These are phyloP conservation scores for Guaruba guarouba DNA, from an alignment of 2,113 vertebrate genomes.

Conservation along the genomic window DNA sequence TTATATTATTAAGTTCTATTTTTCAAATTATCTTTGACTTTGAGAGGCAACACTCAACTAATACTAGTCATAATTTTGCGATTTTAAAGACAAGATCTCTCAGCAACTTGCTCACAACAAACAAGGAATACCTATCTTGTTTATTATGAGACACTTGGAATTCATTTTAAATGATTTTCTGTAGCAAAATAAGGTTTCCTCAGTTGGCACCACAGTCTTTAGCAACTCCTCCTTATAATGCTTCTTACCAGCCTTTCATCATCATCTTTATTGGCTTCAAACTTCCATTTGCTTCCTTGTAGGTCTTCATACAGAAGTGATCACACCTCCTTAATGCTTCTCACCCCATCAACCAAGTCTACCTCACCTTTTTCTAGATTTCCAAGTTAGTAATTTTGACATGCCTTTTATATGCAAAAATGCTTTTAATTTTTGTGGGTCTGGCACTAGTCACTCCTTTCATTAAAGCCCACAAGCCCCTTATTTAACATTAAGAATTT, in stretches of 20 bases:
- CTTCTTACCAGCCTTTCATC: not conserved
- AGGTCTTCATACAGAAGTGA: not conserved
- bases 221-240: not conserved
- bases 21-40: not conserved
- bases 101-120: not conserved
- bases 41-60: not conserved
- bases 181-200: not conserved
- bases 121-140: not conserved
- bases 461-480: not conserved
- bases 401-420: not conserved
- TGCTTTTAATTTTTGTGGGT: not conserved
- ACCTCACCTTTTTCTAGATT: not conserved
- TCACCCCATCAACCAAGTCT: not conserved
- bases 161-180: not conserved
- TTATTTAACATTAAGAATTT: not conserved
- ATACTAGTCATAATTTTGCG: not conserved
- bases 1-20: not conserved
- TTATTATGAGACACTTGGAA: not conserved
- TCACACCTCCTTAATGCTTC: not conserved
- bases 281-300: not conserved
- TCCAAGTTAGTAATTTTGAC: not conserved
- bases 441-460: not conserved
- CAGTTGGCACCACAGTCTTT: not conserved
- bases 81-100: not conserved
- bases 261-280: not conserved